These are phyloP conservation scores for Muntiacus muntjak DNA, from an alignment of 2,113 vertebrate species.

Conservation along the genomic window DNA sequence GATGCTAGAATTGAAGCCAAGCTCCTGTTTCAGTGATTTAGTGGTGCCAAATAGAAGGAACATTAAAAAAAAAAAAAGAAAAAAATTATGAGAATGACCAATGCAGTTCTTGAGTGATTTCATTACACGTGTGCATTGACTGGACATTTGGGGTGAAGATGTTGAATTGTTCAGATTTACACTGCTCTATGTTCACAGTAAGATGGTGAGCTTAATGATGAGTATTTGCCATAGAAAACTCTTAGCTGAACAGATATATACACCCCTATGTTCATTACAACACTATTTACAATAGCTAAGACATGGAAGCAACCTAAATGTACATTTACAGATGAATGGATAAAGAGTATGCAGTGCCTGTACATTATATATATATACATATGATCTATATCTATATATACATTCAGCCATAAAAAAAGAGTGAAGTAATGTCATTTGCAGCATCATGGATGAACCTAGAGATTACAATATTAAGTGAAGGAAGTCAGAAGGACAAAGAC, in stretches of 20 bases:
- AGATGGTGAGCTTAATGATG: not conserved
- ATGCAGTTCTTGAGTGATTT: not conserved
- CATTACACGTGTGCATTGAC: fast-evolving
- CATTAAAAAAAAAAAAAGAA: not conserved
- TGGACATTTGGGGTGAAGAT: not conserved
- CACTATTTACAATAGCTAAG: not conserved
- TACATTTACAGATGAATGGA: not conserved
- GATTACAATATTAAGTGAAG: not conserved
- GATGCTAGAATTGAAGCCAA: not conserved
- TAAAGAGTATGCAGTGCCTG: not conserved
- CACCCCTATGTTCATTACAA: not conserved
- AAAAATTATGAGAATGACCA: not conserved
- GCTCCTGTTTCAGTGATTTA: not conserved
- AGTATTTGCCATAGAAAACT: not conserved
- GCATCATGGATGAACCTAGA: not conserved
- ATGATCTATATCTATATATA: not conserved
- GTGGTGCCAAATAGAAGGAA: not conserved
- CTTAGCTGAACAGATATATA: not conserved
- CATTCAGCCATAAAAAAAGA: not conserved
- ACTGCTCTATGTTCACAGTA: not conserved
- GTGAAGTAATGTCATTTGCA: not conserved
- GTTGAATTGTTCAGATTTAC: not conserved
- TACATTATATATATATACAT: not conserved
- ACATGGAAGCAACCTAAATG: not conserved
- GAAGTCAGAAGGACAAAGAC: not conserved